Percentiles rank a stretch among this genome's conserved stretches.
phyloP scores from a whole-genome alignment of 2,888 invertebrate genomes.

The Mechanitis messenoides region DNA sequence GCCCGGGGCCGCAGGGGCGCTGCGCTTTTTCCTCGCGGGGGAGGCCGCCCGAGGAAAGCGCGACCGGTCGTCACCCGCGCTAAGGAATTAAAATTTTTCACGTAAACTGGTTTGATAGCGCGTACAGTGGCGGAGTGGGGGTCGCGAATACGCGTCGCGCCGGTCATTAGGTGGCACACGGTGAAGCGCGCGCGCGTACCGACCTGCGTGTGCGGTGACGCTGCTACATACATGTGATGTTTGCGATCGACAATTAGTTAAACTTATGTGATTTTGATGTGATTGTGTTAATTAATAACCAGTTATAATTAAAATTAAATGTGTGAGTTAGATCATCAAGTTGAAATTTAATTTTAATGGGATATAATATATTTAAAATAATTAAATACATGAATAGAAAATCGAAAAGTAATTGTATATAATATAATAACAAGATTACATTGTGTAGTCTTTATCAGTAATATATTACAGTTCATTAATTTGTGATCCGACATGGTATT shows the following conservation, averaged over 20 bases:
- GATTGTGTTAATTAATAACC: slow-evolving; percentile 38
- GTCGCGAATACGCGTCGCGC: slow-evolving; percentile 70
- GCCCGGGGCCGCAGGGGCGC: slow-evolving; percentile 50
- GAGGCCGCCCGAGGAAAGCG: slow-evolving; percentile 64
- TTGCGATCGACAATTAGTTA: slow-evolving; percentile 15
- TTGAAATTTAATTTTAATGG: background rate
- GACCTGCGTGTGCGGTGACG: slow-evolving; percentile 39
- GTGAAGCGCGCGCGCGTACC: slow-evolving; percentile 65
- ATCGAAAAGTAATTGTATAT: too few relatives aligned
- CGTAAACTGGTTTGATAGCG: slow-evolving; percentile 76
- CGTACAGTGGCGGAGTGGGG: slow-evolving; percentile 69
- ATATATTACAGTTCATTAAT: slow-evolving; percentile 44
- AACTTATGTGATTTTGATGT: slow-evolving; percentile 19
- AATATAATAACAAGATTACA: too few relatives aligned
- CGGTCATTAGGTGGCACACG: slow-evolving; percentile 71
- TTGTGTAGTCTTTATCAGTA: background rate
- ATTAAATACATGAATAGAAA: too few relatives aligned
- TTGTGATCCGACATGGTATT: slow-evolving; percentile 52
- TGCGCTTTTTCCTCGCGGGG: slow-evolving; percentile 68
- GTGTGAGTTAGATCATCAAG: background rate
- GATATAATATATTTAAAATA: background rate
- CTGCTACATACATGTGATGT: slow-evolving; percentile 27
- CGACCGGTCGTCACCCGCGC: slow-evolving; percentile 71
- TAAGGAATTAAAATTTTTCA: slow-evolving; percentile 73
- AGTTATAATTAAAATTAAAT: background rate